Percentiles rank a stretch among this genome's conserved stretches.
These are phyloP conservation scores for Lasiurus borealis DNA, from an alignment of 2,113 vertebrate species.

Conservation along the genomic window DNA sequence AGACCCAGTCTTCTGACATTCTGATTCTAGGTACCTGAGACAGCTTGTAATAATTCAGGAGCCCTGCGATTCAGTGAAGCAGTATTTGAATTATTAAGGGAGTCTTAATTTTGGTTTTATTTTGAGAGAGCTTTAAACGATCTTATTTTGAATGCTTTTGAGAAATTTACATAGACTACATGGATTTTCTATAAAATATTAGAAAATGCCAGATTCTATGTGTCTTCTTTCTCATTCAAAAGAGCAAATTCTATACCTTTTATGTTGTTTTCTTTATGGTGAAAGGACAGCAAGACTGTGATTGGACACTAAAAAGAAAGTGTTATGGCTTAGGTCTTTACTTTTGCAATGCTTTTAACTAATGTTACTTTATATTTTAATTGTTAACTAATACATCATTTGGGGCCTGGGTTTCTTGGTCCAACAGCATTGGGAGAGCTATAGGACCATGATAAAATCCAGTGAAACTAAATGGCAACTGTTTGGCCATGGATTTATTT, in stretches of 20 bases:
- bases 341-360: conserved; percentile 3
- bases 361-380: conserved; percentile 22
- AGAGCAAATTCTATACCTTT: background rate
- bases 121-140: background rate
- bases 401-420: background rate
- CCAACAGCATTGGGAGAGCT: background rate
- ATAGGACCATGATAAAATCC: background rate
- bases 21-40: background rate
- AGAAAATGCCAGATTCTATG: conserved; percentile 9
- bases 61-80: background rate
- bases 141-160: conserved; percentile 36
- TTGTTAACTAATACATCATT: background rate
- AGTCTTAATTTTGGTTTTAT: conserved; percentile 51
- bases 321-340: background rate
- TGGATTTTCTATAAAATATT: conserved; percentile 41
- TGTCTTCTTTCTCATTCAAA: conserved; percentile 10
- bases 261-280: background rate
- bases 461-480: conserved; percentile 8
- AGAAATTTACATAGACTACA: conserved; percentile 15
- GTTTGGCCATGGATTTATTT: background rate
- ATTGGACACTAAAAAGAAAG: background rate
- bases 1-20: background rate
- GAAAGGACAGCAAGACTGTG: background rate
- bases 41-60: conserved; percentile 17
- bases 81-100: conserved; percentile 24